Evolutionary conservation across 2,888 invertebrate species (phyloP).

Genomic region (Lydus trimaculatus): DNA sequence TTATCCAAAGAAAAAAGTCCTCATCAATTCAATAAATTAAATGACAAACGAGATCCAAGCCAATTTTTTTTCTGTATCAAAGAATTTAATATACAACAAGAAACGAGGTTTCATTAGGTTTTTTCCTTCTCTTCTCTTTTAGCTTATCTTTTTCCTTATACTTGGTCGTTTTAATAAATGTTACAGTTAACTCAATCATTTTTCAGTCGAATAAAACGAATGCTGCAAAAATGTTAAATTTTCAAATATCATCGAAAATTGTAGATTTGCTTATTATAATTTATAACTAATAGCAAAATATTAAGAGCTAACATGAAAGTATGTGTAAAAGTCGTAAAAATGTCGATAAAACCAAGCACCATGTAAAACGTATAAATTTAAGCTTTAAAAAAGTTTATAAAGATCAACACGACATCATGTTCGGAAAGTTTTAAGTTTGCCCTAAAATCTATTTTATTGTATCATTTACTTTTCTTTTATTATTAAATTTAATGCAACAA

Average conservation of each 20-base stretch:
- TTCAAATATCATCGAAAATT: neutral
- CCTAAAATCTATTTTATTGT: slow-evolving; percentile 14
- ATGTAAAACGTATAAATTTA: slow-evolving; percentile 19
- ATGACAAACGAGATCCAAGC: neutral
- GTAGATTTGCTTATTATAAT: neutral
- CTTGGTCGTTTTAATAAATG: neutral
- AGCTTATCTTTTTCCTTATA: slow-evolving; percentile 4
- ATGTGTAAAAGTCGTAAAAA: slow-evolving; percentile 18
- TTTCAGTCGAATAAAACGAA: neutral
- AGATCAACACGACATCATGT: slow-evolving; percentile 20
- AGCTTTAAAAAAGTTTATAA: slow-evolving; percentile 22
- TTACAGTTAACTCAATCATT: slow-evolving; percentile 2
- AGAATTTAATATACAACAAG: neutral
- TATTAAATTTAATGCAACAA: neutral
- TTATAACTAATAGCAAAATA: neutral
- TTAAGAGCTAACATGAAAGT: slow-evolving; percentile 4
- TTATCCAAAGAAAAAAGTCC: neutral
- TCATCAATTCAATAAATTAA: slow-evolving; percentile 6
- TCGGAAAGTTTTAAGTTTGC: slow-evolving; percentile 4
- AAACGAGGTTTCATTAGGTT: neutral
- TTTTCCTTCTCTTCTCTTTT: neutral
- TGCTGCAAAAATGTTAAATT: neutral
- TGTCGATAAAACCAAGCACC: slow-evolving; percentile 18
- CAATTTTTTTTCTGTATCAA: slow-evolving; percentile 4
- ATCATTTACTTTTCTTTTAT: neutral